These are phyloP conservation scores for Sebastes cheni DNA, from an alignment of 2,797 vertebrate genomes.

Conservation along the genomic window DNA sequence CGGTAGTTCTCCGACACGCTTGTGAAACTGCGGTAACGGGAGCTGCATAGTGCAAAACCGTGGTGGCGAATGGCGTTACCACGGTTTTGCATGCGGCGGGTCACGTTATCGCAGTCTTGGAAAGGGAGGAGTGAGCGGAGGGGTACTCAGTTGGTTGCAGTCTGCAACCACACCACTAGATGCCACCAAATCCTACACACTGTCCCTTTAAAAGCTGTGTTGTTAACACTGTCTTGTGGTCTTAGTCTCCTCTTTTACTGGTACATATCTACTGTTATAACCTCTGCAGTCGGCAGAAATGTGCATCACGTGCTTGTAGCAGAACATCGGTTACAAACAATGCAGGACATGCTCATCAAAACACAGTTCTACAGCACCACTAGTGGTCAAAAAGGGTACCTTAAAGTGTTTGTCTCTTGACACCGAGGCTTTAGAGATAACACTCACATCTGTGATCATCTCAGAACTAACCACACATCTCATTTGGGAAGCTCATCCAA, in stretches of 20 bases:
- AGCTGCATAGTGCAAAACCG: no score
- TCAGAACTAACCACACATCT: neutral
- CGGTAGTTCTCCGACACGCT: no score
- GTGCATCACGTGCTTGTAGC: neutral
- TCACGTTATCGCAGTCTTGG: no score
- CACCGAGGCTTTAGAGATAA: neutral
- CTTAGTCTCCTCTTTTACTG: neutral
- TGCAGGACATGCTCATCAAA: neutral
- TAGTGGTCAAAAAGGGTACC: neutral
- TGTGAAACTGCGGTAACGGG: no score
- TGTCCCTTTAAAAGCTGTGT: neutral
- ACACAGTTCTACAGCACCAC: neutral
- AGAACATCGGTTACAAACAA: neutral
- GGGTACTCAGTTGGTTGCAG: no score
- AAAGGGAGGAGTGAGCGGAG: no score
- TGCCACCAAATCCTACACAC: no score
- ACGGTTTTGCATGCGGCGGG: fast-evolving
- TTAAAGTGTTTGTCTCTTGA: neutral
- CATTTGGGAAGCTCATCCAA: neutral
- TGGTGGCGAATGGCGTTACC: no score
- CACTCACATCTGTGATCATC: neutral
- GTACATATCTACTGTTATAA: neutral
- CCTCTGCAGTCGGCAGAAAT: neutral
- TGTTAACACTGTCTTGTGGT: neutral
- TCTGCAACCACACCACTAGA: no score